phyloP scores from a whole-genome alignment of 2,888 invertebrate genomes.

The Linnaemya tessellans region DNA sequence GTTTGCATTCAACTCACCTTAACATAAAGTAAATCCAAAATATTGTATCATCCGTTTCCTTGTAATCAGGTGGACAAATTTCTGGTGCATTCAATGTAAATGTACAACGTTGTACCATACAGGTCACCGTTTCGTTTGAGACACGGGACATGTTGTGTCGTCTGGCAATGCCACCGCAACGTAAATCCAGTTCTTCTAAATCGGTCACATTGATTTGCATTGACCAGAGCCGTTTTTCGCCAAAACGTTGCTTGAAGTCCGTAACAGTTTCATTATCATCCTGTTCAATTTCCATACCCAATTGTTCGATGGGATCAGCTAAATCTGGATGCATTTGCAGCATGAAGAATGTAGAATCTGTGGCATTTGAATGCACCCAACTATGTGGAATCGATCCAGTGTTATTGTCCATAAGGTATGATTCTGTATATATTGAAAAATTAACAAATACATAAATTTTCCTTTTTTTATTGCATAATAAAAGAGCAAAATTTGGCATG shows the following conservation, averaged over 20 bases:
- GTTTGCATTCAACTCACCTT: conserved; percentile 75
- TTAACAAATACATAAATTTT: not conserved
- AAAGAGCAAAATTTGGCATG: too few species aligned
- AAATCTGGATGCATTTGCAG: conserved; percentile 90
- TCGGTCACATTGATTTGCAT: conserved; percentile 90
- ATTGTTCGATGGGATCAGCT: conserved; percentile 89
- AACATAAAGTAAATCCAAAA: conserved; percentile 93
- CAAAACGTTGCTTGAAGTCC: conserved; percentile 89
- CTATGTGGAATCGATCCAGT: conserved; percentile 52
- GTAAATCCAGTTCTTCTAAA: conserved; percentile 88
- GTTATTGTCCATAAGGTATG: conserved; percentile 36
- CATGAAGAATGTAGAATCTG: conserved; percentile 85
- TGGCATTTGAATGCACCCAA: conserved; percentile 81
- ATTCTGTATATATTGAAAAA: conserved; percentile 19
- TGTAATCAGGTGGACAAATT: conserved; percentile 91
- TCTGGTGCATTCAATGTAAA: conserved; percentile 90
- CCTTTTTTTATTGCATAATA: too few species aligned
- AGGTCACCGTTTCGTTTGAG: conserved; percentile 87
- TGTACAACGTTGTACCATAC: conserved; percentile 90
- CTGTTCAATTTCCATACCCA: conserved; percentile 90
- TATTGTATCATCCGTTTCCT: conserved; percentile 89
- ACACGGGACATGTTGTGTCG: conserved; percentile 87
- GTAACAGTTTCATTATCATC: conserved; percentile 90
- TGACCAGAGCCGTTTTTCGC: conserved; percentile 86
- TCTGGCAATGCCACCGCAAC: conserved; percentile 89